phyloP scores from a whole-genome alignment of 2,888 invertebrate species.

The Mantis religiosa region DNA sequence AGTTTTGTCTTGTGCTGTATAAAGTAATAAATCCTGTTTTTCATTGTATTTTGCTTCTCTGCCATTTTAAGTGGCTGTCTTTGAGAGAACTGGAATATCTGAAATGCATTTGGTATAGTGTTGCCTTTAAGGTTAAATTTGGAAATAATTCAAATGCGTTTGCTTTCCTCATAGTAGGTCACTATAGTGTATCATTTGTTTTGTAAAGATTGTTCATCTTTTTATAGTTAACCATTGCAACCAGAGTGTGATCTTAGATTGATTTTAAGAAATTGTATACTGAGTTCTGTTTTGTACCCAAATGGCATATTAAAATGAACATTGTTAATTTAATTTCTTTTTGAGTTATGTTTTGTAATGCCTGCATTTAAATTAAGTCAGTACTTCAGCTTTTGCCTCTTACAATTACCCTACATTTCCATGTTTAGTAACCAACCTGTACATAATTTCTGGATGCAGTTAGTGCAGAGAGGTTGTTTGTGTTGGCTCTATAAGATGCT shows the following conservation, averaged over 20 bases:
- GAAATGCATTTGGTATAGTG: slow-evolving; percentile 4
- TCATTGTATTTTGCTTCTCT: slow-evolving; percentile 6
- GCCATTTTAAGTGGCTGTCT: slow-evolving; percentile 11
- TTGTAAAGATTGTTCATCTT: neutral
- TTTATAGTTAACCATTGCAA: slow-evolving; percentile 8
- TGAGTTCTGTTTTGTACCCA: slow-evolving; percentile 33
- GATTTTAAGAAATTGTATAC: slow-evolving; percentile 26
- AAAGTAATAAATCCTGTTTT: slow-evolving; percentile 33
- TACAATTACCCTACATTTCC: neutral
- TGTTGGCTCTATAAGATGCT: neutral
- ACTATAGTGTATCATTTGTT: slow-evolving; percentile 17
- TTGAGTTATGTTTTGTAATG: neutral
- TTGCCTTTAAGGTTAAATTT: neutral
- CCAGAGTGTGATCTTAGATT: neutral
- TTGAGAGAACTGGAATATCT: slow-evolving; percentile 7
- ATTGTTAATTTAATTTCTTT: neutral
- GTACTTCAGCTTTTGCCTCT: neutral
- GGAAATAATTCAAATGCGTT: neutral
- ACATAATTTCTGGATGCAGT: neutral
- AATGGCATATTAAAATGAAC: neutral
- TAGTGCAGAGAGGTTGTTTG: neutral
- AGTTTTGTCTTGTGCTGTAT: slow-evolving; percentile 37
- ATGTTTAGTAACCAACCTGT: neutral
- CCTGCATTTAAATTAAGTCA: neutral
- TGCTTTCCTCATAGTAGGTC: neutral